Percentiles rank a stretch among this genome's conserved stretches.
Conservation (phyloP, 2,797 vertebrate genomes). For the Sebastes goodei region DNA sequence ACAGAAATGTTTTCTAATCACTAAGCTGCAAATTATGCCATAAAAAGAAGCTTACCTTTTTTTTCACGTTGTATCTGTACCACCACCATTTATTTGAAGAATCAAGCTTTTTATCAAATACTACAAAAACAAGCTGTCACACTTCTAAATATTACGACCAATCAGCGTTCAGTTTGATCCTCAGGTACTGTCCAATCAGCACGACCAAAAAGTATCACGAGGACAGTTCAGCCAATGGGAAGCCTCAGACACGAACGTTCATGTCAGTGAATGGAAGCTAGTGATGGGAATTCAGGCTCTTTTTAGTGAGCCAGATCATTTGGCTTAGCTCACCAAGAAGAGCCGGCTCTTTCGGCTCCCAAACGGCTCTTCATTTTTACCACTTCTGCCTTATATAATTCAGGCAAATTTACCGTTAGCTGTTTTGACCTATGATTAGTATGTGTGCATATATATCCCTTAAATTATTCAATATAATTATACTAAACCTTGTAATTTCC, state of each 20-base stretch:
- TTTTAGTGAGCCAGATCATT: no score
- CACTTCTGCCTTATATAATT: no score
- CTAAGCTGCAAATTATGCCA: not conserved
- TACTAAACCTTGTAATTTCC: no score
- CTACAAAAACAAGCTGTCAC: not conserved
- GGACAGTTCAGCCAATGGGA: constrained; percentile 39
- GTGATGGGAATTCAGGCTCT: no score
- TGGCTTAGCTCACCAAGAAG: no score
- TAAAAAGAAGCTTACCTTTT: not conserved
- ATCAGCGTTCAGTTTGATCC: constrained; percentile 4
- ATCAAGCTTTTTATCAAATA: not conserved
- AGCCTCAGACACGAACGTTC: not conserved
- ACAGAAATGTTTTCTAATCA: not conserved
- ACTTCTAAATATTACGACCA: not conserved
- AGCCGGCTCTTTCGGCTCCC: no score
- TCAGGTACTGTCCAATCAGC: constrained; percentile 32
- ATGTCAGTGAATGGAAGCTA: not conserved
- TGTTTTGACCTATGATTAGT: no score
- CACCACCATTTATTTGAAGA: not conserved
- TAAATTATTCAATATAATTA: no score
- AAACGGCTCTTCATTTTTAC: no score
- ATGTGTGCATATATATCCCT: no score
- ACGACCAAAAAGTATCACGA: not conserved
- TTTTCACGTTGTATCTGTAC: not conserved
- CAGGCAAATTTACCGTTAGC: rapidly evolving